A percentile compares a stretch with the other conserved stretches of the same genome.
phyloP scores from a whole-genome alignment of 1,140 invertebrate species.

The Rhizoglyphus robini region DNA sequence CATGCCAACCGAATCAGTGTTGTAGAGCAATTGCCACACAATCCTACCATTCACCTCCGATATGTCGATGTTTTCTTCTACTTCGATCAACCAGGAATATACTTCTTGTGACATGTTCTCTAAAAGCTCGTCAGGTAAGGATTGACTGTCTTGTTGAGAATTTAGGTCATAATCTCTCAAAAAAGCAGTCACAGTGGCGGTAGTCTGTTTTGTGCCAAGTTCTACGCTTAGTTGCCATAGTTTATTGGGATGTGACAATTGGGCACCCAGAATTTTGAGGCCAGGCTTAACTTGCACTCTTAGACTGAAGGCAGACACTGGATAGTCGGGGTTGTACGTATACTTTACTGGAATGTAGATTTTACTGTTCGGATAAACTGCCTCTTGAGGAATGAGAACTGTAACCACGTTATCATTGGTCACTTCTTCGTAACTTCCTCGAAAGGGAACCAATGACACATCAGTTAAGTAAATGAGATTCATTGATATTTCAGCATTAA shows the following conservation, averaged over 20 bases:
- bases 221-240: slow-evolving; percentile 69
- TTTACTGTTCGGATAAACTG: slow-evolving; percentile 70
- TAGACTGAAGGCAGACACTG: slow-evolving; percentile 60
- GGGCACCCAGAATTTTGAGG: slow-evolving; percentile 61
- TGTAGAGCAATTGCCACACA: slow-evolving; percentile 61
- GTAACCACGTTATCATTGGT: slow-evolving; percentile 59
- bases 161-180: slow-evolving; percentile 34
- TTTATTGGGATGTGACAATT: slow-evolving; percentile 47
- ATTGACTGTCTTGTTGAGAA: not conserved
- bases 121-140: not conserved
- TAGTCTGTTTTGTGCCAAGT: slow-evolving; percentile 61
- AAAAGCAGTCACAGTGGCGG: slow-evolving; percentile 67
- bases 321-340: slow-evolving; percentile 41
- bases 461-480: slow-evolving; percentile 15
- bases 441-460: slow-evolving; percentile 27
- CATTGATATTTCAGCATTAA: slow-evolving; percentile 2
- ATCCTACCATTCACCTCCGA: slow-evolving; percentile 57
- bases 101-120: slow-evolving; percentile 51
- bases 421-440: slow-evolving; percentile 58
- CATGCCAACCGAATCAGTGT: slow-evolving; percentile 24
- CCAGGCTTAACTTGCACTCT: slow-evolving; percentile 74
- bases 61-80: slow-evolving; percentile 56
- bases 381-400: slow-evolving; percentile 69
- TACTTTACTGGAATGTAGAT: slow-evolving; percentile 71
- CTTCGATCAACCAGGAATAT: slow-evolving; percentile 76